A percentile compares a stretch with the other conserved stretches of the same genome.
Conservation (phyloP, 2,888 invertebrate species). For the Aleiodes leptofemur region DNA sequence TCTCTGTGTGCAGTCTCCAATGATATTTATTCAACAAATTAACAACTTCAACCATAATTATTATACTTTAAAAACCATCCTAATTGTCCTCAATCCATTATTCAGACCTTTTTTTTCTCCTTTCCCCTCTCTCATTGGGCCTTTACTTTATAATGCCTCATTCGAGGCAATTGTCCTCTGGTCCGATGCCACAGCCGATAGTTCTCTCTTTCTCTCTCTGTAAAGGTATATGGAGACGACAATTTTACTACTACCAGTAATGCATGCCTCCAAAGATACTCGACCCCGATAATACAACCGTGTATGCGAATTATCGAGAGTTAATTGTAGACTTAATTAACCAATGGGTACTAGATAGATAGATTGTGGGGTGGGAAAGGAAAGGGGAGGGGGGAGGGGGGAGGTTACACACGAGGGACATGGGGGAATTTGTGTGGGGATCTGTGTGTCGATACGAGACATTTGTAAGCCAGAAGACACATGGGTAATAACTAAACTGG, state of each 20-base stretch:
- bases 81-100: slow-evolving; percentile 30
- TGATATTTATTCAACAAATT: neutral
- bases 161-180: slow-evolving; percentile 34
- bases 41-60: slow-evolving; percentile 10
- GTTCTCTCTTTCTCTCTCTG: slow-evolving; percentile 20
- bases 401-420: slow-evolving; percentile 40
- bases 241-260: slow-evolving; percentile 25
- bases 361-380: slow-evolving; percentile 23
- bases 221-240: slow-evolving; percentile 26
- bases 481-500: slow-evolving; percentile 27
- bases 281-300: slow-evolving; percentile 56
- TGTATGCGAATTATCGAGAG: slow-evolving; percentile 65
- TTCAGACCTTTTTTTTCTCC: slow-evolving; percentile 14
- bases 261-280: slow-evolving; percentile 56
- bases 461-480: slow-evolving; percentile 20
- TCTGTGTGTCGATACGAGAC: slow-evolving; percentile 45
- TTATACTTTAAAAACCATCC: neutral
- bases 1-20: too few species aligned
- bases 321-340: slow-evolving; percentile 69
- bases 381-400: slow-evolving; percentile 42
- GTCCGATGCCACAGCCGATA: slow-evolving; percentile 19
- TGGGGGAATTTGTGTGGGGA: slow-evolving; percentile 43
- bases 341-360: slow-evolving; percentile 33
- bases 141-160: slow-evolving; percentile 22
- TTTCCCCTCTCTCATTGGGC: neutral